A percentile compares a stretch with the other conserved stretches of the same genome.
phyloP scores from a whole-genome alignment of 2,797 vertebrate genomes.

The Myotis planiceps region DNA sequence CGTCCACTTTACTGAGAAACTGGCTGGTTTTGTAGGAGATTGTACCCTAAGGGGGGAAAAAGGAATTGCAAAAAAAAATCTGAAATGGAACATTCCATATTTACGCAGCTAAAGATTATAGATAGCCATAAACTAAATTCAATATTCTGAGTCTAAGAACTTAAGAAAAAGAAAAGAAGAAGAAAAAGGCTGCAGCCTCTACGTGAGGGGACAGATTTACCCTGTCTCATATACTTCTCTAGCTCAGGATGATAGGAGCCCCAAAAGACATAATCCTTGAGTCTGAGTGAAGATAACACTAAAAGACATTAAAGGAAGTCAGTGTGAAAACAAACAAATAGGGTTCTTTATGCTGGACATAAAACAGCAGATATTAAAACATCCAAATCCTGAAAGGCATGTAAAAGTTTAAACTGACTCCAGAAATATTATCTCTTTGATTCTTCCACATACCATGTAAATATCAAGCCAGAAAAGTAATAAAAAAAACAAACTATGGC shows the following conservation, averaged over 20 bases:
- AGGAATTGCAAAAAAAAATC: constrained; percentile 54
- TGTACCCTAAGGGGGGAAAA: constrained; percentile 81
- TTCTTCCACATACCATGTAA: not conserved
- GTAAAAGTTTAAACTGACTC: not conserved
- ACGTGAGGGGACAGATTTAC: not conserved
- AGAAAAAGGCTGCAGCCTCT: not conserved
- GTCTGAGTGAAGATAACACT: constrained; percentile 1
- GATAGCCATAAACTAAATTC: constrained; percentile 37
- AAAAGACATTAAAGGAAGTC: constrained; percentile 50
- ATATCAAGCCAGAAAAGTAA: constrained; percentile 6
- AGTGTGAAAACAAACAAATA: not conserved
- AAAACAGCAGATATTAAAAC: not conserved
- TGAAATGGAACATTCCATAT: constrained; percentile 70
- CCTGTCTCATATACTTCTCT: not conserved
- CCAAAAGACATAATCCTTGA: constrained; percentile 10
- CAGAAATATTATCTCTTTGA: constrained; percentile 22
- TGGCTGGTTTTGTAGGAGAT: constrained; percentile 90
- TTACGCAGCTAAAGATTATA: constrained; percentile 63
- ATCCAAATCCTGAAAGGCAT: not conserved
- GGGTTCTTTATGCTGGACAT: not conserved
- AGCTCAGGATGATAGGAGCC: not conserved
- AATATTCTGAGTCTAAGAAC: constrained; percentile 36
- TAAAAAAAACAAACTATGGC: not conserved
- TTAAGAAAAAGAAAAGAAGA: not conserved
- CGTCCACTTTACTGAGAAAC: constrained; percentile 92